Conservation (phyloP, 2,888 invertebrate species). For the Heliconius erato region DNA sequence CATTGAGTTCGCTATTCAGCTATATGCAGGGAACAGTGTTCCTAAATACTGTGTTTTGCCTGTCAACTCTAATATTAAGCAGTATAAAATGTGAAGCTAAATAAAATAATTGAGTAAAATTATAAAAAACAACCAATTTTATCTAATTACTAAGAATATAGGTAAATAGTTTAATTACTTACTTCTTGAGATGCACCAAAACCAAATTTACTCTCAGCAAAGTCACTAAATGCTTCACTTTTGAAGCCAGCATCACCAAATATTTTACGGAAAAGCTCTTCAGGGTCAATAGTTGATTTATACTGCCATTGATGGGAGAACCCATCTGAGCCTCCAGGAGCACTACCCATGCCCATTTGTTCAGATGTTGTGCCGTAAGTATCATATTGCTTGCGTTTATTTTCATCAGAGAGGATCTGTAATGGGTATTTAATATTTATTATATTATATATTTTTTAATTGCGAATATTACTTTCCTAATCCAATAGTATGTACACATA, state of each 20-base stretch:
- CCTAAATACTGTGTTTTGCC: too few relatives aligned
- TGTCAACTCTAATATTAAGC: too few relatives aligned
- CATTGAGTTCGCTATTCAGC: too few relatives aligned
- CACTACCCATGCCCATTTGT: slow-evolving; percentile 91
- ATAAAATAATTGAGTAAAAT: neutral
- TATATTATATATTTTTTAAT: neutral
- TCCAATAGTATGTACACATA: neutral
- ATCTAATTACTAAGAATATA: too few relatives aligned
- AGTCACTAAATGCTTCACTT: slow-evolving; percentile 90
- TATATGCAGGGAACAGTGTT: too few relatives aligned
- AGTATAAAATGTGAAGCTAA: too few relatives aligned
- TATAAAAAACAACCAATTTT: neutral
- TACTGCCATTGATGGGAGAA: slow-evolving; percentile 93
- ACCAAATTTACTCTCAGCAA: slow-evolving; percentile 95
- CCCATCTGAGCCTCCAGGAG: slow-evolving; percentile 85
- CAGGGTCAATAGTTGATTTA: slow-evolving; percentile 96
- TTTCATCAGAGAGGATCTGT: slow-evolving; percentile 95
- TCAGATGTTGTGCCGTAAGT: slow-evolving; percentile 95
- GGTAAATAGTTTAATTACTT: slow-evolving; percentile 32
- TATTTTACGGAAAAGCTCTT: slow-evolving; percentile 98
- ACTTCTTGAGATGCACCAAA: slow-evolving; percentile 97
- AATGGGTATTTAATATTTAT: slow-evolving; percentile 33
- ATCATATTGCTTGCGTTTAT: slow-evolving; percentile 96
- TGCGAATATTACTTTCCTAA: too few relatives aligned
- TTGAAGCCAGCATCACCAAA: slow-evolving; percentile 95